Evolutionary conservation across 2,113 vertebrate species (phyloP), one percentile per base, ranked within the genome.

Genomic region (Recurvirostra avosetta): DNA sequence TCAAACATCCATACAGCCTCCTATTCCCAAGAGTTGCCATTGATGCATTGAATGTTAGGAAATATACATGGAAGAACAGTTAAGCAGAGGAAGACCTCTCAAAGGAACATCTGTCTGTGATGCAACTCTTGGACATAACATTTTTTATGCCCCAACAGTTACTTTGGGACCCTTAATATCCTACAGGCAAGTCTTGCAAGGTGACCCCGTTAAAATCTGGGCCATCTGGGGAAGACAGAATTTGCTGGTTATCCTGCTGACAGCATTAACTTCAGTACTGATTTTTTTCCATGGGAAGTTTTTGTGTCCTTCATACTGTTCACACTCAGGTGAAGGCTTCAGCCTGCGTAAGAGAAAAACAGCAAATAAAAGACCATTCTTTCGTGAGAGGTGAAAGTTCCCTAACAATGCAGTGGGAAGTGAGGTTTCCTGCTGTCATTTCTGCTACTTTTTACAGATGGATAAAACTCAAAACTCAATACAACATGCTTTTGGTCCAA

Each of bases 91-190:
- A 91, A 0, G 0, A 92, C 86, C 65, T 86, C 70, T 95, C 94
- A 87, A 76, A 96, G 73, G 43, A 90, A 94, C 92, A 97, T 92
- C 88, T 88, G 94, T 66, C 89, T 95, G 62, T 72, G 92, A 92
- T 76, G 91, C 66, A 97, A 9, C 68, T 68, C 83, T 66, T 65
- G 76, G 83, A 95, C 53, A 45, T 45, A 75, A 29, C 34, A 21
- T 63, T 81, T 86, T 94, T 95, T 62, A 94, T 86, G 66, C 83
- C 83, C 49, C 77, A 85, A 38, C 62, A 75, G 80, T 85, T 95
- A 91, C 47, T n/a, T 58, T 78, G 92, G 50, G 92, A 92, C 45
- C 22, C 55, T 91, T 86, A 95, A 94, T 91, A 95, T 91, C 83
- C 84, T 85, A 89, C 21, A 87, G 43, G 49, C 86, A 76, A 68